phyloP scores from a whole-genome alignment of 2,113 vertebrate species.

The Gymnarchus niloticus region DNA sequence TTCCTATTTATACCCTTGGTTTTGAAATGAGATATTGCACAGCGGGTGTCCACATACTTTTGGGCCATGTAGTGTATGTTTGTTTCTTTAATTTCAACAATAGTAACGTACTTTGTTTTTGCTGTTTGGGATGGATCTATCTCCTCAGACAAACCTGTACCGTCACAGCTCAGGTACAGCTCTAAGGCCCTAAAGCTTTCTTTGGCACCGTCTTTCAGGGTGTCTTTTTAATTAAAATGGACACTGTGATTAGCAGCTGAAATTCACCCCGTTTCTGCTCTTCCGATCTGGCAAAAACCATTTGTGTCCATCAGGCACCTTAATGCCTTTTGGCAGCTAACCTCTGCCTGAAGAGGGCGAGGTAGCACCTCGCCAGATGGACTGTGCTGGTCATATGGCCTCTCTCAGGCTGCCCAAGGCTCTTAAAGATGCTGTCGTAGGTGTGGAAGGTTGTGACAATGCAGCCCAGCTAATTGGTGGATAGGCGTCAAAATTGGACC shows the following conservation, averaged over 20 bases:
- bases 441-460: neutral
- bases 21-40: no score
- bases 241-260: neutral
- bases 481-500: neutral
- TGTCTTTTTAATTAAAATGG: no score
- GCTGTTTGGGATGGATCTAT: neutral
- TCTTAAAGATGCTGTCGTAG: neutral
- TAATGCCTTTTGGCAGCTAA: constrained; percentile 42
- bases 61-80: no score
- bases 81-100: no score
- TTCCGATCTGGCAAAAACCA: no score
- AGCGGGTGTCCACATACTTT: no score
- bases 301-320: constrained; percentile 33
- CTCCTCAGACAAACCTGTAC: neutral
- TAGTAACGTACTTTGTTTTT: neutral
- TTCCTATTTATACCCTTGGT: no score
- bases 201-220: neutral
- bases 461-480: neutral
- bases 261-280: neutral
- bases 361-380: neutral
- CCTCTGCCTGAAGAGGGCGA: constrained; percentile 11
- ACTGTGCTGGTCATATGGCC: neutral
- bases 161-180: neutral
- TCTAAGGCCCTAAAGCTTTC: constrained; percentile 8
- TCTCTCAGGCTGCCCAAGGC: neutral